Base-by-base conservation (phyloP, 2,113 vertebrate species). In the Sturnus vulgaris region DNA sequence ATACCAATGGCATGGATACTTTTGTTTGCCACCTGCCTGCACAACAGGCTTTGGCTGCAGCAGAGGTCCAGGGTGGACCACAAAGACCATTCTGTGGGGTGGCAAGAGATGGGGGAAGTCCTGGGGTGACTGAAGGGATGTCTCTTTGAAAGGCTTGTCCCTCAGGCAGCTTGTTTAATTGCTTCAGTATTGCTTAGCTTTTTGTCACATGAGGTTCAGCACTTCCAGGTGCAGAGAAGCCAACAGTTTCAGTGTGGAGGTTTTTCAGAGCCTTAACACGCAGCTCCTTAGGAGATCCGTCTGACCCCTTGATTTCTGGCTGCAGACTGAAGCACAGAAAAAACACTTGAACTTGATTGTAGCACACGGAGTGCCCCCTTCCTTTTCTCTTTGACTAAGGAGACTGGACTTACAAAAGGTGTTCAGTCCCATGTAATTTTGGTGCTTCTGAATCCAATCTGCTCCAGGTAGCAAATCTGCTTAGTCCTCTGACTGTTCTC, bases 71-170 rank as follows among this genome's bases (percentile, higher is more conserved):
- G 30, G 17, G 9, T 61, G 22, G 37, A 81, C 23, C 50, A 65
- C 22, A 72, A 64, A 35, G 12, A 17, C 20, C 65, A 13, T 83
- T 92, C 50, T 70, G 28, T 47, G 7, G 15, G 7, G 17, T 30
- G 28, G 24, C 46, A 61, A 56, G 76, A 59, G 68, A 53, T 3
- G 21, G 30, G 37, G 12, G 2, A 77, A 63, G 6, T 66, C 25
- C 23, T 5, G 2, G 8, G 3, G 9, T 3, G 2, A 15, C 8
- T 35, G 60, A 11, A 20, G 13, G 31, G 11, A 35, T 39, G 18
- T 9, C 7, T 76, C 21, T 90, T 71, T 35, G 44, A 53, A 92
- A 76, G n/a, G 5, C 17, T 85, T 61, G 18, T 78, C 18, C 6
- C 11, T 65, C 15, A 4, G 31, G 33, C 35, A 79, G 15, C 15